Base-by-base conservation (phyloP, 2,113 vertebrate genomes). In the Tenrec ecaudatus region DNA sequence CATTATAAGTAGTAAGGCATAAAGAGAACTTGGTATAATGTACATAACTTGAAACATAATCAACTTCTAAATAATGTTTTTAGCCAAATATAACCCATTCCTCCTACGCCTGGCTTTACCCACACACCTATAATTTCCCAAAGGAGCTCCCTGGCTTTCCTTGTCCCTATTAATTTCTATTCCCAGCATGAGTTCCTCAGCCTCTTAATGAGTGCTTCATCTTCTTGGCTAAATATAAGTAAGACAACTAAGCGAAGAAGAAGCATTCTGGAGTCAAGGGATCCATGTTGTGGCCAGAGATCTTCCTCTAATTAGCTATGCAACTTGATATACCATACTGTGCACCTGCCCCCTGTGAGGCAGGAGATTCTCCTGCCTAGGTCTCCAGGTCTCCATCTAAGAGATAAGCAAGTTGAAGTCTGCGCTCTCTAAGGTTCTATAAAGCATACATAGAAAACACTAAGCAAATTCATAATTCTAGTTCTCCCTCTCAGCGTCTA, bases 181-280 rank as follows among this genome's bases (percentile, higher is more conserved):
- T 95, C 86, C 90, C 96, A 95, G 77, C 43, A 90, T 80, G 80
- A 90, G 77, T 62, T 73, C 27, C 75, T 80, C 85, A 86, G 77
- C 7, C 6, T 91, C 58, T 92, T 96, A 96, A 94, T 90, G 58
- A 94, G 80, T 29, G 1, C 29, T 89, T 88, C 78, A 86, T 92
- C 75, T 96, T 91, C 86, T 93, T 93, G 76, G 83, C 69, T 82
- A 85, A 92, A 94, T 95, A 90, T 94, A 95, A 97, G 86, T 92
- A 76, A 94, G 73, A 83, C 82, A 93, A 90, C 25, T 69, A 33
- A 77, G 27, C 27, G 95, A 91, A 95, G 66, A 96, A 95, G 91
- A 96, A 93, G 69, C 82, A 75, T 29, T 76, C 82, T 93, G 33
- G 88, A 94, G 76, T 90, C 94, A 85, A 71, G 80, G 86, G 82